phyloP scores from a whole-genome alignment of 2,888 invertebrate genomes.

The Megalurothrips usitatus region DNA sequence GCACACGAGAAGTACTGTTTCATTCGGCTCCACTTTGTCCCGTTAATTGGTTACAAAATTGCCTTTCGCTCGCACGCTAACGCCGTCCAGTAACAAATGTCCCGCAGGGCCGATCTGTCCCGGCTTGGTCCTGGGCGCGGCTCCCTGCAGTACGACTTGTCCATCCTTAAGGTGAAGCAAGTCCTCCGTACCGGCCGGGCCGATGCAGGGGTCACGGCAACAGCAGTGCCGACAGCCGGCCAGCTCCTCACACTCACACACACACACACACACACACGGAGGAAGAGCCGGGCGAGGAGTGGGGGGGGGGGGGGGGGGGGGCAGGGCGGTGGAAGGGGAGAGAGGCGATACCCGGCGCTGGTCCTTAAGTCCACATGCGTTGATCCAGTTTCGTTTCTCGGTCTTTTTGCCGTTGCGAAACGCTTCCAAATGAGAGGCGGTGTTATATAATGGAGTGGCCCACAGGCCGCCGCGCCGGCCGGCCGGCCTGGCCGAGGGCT shows the following conservation, averaged over 20 bases:
- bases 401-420: constrained; percentile 24
- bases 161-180: too few relatives aligned
- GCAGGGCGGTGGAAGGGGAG: background rate
- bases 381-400: constrained; percentile 24
- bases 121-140: too few relatives aligned
- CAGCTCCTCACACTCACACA: background rate
- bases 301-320: background rate
- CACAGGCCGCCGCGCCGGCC: constrained; percentile 6
- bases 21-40: too few relatives aligned
- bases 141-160: too few relatives aligned
- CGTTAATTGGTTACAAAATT: too few relatives aligned
- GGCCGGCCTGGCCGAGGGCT: background rate
- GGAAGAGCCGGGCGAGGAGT: background rate
- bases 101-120: too few relatives aligned
- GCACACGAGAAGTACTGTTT: too few relatives aligned
- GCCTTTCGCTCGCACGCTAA: too few relatives aligned
- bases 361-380: constrained; percentile 20
- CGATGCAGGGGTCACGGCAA: too few relatives aligned
- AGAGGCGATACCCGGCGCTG: background rate
- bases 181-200: too few relatives aligned
- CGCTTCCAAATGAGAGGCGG: constrained; percentile 22
- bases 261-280: background rate
- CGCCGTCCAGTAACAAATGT: too few relatives aligned
- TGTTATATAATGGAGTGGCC: constrained; percentile 22
- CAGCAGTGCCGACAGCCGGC: background rate